A percentile compares a stretch with the other conserved stretches of the same genome.
Evolutionary conservation across 2,113 vertebrate species (phyloP).

Genomic region (Cebidichthys violaceus): DNA sequence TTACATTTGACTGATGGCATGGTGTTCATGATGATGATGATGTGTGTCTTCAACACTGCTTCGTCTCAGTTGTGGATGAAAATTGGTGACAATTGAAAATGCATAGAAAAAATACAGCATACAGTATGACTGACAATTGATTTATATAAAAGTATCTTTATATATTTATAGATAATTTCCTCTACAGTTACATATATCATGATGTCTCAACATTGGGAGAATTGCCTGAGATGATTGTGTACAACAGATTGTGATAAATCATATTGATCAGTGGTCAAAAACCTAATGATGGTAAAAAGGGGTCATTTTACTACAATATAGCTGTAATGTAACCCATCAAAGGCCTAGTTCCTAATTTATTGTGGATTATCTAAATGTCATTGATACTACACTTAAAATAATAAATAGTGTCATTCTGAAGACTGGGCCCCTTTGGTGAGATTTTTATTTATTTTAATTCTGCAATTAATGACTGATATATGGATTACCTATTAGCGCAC

Average conservation of each 20-base stretch:
- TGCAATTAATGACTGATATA: neutral
- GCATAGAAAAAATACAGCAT: neutral
- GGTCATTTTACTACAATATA: neutral
- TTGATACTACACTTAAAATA: neutral
- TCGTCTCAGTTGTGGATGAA: no score
- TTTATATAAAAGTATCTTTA: neutral
- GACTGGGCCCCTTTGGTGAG: no score
- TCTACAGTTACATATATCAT: no score
- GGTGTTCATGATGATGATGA: no score
- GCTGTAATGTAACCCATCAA: neutral
- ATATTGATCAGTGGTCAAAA: neutral
- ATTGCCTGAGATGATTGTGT: no score
- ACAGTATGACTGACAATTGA: neutral
- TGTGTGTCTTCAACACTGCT: no score
- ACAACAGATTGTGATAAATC: no score
- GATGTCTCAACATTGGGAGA: no score
- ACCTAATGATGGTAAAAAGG: neutral
- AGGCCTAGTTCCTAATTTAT: neutral
- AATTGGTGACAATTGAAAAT: neutral
- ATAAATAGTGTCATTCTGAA: neutral
- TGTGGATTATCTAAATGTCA: neutral
- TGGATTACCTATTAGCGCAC: neutral
- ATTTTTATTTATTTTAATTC: neutral
- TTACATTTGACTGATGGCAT: no score
- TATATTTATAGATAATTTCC: constrained; percentile 1